A percentile compares a stretch with the other conserved stretches of the same genome.
These are phyloP conservation scores for Carapus acus DNA, from an alignment of 2,797 vertebrate species.

Conservation along the genomic window DNA sequence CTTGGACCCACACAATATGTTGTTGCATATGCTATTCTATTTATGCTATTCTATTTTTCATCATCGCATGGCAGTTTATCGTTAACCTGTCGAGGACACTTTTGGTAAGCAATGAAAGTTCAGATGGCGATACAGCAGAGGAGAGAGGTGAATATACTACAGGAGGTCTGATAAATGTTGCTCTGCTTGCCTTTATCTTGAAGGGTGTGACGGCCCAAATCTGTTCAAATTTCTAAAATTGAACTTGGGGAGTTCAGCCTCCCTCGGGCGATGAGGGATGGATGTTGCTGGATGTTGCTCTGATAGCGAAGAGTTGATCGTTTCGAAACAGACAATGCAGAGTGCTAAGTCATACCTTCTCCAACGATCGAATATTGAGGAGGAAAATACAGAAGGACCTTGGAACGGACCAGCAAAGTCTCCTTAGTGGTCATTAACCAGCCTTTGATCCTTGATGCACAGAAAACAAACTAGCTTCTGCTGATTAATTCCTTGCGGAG, in stretches of 20 bases:
- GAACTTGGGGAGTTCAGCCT: neutral
- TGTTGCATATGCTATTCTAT: no score
- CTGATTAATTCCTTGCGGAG: neutral
- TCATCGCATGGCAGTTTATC: slow-evolving; percentile 7
- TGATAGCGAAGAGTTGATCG: no score
- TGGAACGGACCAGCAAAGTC: no score
- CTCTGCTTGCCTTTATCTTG: neutral
- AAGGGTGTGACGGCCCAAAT: neutral
- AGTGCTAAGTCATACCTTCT: no score
- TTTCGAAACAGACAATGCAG: no score
- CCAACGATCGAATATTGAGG: no score
- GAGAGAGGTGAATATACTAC: neutral
- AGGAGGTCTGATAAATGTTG: slow-evolving; percentile 8
- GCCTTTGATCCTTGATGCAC: neutral
- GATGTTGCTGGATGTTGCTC: no score
- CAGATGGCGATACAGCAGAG: neutral
- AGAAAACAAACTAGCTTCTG: neutral
- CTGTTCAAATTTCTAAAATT: slow-evolving; percentile 11
- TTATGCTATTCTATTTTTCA: slow-evolving; percentile 6
- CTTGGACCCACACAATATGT: no score
- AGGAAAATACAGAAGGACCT: no score
- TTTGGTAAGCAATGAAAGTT: neutral
- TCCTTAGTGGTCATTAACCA: no score
- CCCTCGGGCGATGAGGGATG: neutral
- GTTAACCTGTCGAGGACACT: slow-evolving; percentile 3